phyloP scores from a whole-genome alignment of 1,140 invertebrate species.

The Drosophila mayri region DNA sequence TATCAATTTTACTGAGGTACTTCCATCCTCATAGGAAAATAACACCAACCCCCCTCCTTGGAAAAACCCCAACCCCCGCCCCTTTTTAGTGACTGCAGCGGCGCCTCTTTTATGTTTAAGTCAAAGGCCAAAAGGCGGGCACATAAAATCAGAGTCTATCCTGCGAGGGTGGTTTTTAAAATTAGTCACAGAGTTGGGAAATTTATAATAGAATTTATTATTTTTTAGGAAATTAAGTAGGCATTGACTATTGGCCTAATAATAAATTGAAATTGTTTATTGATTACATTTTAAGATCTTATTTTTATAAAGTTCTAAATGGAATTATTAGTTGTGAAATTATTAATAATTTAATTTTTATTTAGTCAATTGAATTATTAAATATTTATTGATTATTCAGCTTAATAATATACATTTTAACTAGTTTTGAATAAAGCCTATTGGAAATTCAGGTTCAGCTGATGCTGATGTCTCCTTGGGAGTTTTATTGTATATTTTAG shows the following conservation, averaged over 20 bases:
- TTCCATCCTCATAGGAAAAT: constrained; percentile 5
- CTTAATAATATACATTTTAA: not conserved
- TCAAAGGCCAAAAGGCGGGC: constrained; percentile 77
- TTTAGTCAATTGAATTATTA: not conserved
- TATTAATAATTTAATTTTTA: too few species aligned
- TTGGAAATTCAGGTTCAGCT: too few species aligned
- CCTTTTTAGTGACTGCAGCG: constrained; percentile 51
- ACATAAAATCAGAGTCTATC: constrained; percentile 56
- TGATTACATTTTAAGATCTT: not conserved
- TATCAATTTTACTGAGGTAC: too few species aligned
- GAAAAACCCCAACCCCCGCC: not conserved
- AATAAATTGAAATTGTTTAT: not conserved
- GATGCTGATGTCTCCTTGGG: not conserved
- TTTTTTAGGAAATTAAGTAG: not conserved
- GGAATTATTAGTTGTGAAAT: not conserved
- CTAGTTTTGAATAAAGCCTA: not conserved
- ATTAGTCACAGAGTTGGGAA: not conserved
- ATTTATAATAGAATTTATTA: not conserved
- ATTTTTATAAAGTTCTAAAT: not conserved
- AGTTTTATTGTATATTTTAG: not conserved
- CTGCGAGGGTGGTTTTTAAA: constrained; percentile 48
- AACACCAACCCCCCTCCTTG: not conserved
- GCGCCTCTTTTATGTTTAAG: constrained; percentile 75
- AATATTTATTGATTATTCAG: not conserved
- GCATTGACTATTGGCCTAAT: not conserved